phyloP scores from a whole-genome alignment of 1,140 invertebrate genomes.

The Achatina immaculata region DNA sequence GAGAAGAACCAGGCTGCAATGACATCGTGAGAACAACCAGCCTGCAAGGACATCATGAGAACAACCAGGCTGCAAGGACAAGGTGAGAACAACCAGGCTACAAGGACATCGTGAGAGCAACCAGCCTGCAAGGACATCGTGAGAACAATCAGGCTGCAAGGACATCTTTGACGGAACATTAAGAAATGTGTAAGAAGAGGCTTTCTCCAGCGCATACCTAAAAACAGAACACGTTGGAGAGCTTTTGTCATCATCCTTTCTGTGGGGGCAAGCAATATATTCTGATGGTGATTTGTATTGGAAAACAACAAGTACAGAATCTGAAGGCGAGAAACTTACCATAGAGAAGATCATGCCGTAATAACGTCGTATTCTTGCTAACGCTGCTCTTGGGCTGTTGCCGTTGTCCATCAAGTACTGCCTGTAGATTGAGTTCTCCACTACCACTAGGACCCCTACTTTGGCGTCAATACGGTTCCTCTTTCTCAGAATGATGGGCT shows the following conservation, averaged over 20 bases:
- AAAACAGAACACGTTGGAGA: neutral
- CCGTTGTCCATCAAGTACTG: slow-evolving; percentile 39
- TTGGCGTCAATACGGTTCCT: slow-evolving; percentile 33
- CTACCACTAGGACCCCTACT: slow-evolving; percentile 46
- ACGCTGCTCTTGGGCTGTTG: slow-evolving; percentile 37
- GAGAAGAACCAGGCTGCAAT: too few species aligned
- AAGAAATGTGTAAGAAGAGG: too few species aligned
- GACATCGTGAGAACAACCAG: too few species aligned
- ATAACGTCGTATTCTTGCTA: slow-evolving; percentile 45
- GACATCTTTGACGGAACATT: too few species aligned
- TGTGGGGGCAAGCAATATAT: neutral
- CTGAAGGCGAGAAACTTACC: slow-evolving; percentile 45
- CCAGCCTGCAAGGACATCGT: too few species aligned
- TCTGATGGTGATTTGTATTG: neutral
- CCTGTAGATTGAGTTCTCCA: slow-evolving; percentile 49
- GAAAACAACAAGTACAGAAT: slow-evolving; percentile 5
- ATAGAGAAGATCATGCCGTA: slow-evolving; percentile 50
- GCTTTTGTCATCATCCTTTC: neutral
- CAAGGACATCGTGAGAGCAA: too few species aligned
- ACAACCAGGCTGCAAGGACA: too few species aligned
- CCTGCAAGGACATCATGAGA: too few species aligned
- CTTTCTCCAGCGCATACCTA: too few species aligned
- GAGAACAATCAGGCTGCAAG: too few species aligned
- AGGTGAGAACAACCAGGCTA: too few species aligned
- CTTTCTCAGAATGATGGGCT: neutral